Evolutionary conservation across 2,888 invertebrate genomes (phyloP), one percentile per base, ranked within the genome.

Genomic region (Luperina nickerlii): DNA sequence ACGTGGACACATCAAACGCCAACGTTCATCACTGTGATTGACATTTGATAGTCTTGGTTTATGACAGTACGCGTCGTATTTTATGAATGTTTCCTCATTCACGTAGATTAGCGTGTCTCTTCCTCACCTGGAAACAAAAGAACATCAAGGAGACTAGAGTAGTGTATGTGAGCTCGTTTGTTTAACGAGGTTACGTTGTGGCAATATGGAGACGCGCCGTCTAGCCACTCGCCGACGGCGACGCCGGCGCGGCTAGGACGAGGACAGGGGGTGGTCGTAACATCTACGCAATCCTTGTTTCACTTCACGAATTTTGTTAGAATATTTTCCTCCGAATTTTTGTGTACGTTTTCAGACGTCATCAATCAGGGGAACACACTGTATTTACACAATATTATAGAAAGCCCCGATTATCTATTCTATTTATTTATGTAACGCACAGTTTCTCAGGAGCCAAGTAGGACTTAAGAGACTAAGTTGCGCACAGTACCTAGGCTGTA

Each of bases 181-280:
- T 88, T 88, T 92, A 93, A 93, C 92, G 92, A 93, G 92, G 91
- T 91, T 90, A 88, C 91, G 90, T 92, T 90, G 88, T 89, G 87
- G 89, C 89, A 91, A 91, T 92, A 88, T 83, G 95, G 95, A 92
- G 95, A 94, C 96, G 91, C 90, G 92, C 92, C 91, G 96, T 96
- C 96, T 96, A 92, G 95, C 93, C 95, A 91, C 92, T 92, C 91
- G 73, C 82, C 69, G 86, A 79, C 90, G 88, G 89, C 88, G 77
- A 79, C 90, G 88, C 90, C 88, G 77, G 78, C 87, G 87, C 69
- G 86, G 74, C 89, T 87, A 68, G 76, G 82, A 76, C 51, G 51
- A 83, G 73, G 63, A 70, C 73, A 48, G 71, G 89, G 89, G 86
- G 86, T 86, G 77, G 81, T 81, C 83, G 81, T 88, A 83, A 90